Evolutionary conservation across 2,888 invertebrate species (phyloP).

Genomic region (Eupithecia vulgata): DNA sequence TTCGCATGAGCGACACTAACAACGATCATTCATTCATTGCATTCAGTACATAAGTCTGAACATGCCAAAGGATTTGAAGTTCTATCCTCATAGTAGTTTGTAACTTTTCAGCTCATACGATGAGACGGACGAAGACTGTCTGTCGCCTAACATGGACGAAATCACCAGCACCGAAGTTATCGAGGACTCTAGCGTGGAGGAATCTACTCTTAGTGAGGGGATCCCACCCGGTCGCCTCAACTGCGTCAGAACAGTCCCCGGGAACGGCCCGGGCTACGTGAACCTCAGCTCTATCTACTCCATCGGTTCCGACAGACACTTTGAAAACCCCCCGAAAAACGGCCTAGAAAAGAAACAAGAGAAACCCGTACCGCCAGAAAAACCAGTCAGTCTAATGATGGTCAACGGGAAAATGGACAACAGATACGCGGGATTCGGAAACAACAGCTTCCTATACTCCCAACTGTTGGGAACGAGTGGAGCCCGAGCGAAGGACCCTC

Average conservation of each 20-base stretch:
- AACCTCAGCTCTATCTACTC: slow-evolving; percentile 80
- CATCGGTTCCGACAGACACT: slow-evolving; percentile 65
- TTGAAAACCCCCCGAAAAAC: slow-evolving; percentile 54
- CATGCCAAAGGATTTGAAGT: slow-evolving; percentile 8
- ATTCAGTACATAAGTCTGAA: slow-evolving; percentile 75
- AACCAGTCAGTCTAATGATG: slow-evolving; percentile 79
- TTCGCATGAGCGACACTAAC: slow-evolving; percentile 75
- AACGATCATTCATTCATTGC: slow-evolving; percentile 66
- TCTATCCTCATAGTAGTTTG: slow-evolving; percentile 9
- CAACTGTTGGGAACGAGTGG: slow-evolving; percentile 68
- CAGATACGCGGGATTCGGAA: slow-evolving; percentile 70
- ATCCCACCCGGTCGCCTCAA: slow-evolving; percentile 42
- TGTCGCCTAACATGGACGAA: slow-evolving; percentile 87
- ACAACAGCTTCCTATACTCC: slow-evolving; percentile 79
- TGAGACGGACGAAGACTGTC: slow-evolving; percentile 87
- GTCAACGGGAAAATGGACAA: slow-evolving; percentile 78
- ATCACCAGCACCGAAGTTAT: slow-evolving; percentile 79
- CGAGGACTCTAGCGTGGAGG: slow-evolving; percentile 79
- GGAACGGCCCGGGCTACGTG: slow-evolving; percentile 60
- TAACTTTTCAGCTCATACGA: slow-evolving; percentile 86
- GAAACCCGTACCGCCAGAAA: slow-evolving; percentile 78
- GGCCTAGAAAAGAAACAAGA: slow-evolving; percentile 69
- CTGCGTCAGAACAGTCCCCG: slow-evolving; percentile 47
- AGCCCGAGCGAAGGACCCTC: slow-evolving; percentile 71
- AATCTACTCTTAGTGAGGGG: slow-evolving; percentile 73